Base-by-base conservation (phyloP, 1,140 invertebrate genomes). In the Lasioglossum albipes region DNA sequence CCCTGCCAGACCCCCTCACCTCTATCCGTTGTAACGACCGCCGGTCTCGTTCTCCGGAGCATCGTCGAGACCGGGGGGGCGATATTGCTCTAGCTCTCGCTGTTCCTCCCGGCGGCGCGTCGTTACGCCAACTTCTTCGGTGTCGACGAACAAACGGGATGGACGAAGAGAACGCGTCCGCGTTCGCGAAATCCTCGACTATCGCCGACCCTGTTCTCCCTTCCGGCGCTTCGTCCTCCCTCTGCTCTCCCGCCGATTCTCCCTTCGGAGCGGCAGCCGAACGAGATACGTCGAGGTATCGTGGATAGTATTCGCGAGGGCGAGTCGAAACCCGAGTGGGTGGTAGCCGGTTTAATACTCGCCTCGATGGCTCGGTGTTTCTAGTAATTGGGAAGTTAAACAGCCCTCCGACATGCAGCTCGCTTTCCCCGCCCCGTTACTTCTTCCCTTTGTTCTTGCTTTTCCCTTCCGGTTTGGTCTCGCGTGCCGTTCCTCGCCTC, bases 371-470 rank as follows among this genome's bases (percentile, higher is more conserved):
- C 71, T 72, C 75, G 84, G 84, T 85, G 81, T 89, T 88, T 88
- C 86, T 77, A 88, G 89, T 89, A 90, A 90, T 91, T 89, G 88
- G 85, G 67, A 84, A 82, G 85, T 91, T 85, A 88, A 90, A 90
- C 84, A 81, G 82, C 83, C 79, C 66, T 78, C 78, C 75, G 78
- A 82, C 85, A 84, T 87, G 84, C 84, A 82, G 42, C 84, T 36
- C 13, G 20, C 52, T 59, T 49, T 16, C 54, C 36, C 13, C 7
- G 22, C 16, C 13, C 20, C 49, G 36, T 36, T 10, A 36, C 57
- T 31, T 69, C 42, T 36, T 52, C 65, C 27, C 68, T 54, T 59
- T 22, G 68, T 41, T 57, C 67, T 41, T 20, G 36, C 12, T 41
- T 13, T 69, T 81, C 31, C 74, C 62, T 71, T 81, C 64, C 72